Percentiles rank a stretch among this genome's conserved stretches.
These are phyloP conservation scores for Radopholus similis DNA, from an alignment of 1,140 invertebrate species.

Conservation along the genomic window DNA sequence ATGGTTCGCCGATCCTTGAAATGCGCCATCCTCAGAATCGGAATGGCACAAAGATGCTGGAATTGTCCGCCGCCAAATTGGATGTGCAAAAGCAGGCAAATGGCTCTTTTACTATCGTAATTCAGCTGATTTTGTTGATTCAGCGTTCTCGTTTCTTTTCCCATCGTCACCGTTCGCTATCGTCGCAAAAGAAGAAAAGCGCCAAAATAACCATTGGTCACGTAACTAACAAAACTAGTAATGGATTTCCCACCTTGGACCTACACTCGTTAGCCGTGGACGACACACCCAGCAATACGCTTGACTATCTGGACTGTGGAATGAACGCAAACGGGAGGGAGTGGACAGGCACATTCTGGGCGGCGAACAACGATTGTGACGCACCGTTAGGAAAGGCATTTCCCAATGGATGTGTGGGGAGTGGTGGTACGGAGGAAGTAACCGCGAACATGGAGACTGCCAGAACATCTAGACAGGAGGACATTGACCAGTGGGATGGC, in stretches of 20 bases:
- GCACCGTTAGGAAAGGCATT: background rate
- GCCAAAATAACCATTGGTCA: background rate
- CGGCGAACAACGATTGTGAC: background rate
- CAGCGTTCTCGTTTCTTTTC: too few relatives aligned
- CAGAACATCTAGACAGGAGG: constrained; percentile 1
- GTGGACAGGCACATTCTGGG: background rate
- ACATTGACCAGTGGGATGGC: constrained; percentile 1
- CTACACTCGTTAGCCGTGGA: background rate
- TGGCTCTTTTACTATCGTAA: too few relatives aligned
- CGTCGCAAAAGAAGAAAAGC: background rate
- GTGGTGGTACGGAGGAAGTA: background rate
- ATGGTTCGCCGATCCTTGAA: too few relatives aligned
- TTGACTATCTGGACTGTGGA: background rate
- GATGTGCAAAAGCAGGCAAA: too few relatives aligned
- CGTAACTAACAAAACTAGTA: too few relatives aligned
- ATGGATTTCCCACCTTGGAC: background rate
- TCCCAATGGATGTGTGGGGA: background rate
- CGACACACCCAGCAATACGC: background rate
- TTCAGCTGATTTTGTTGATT: too few relatives aligned
- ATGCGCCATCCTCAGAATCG: too few relatives aligned
- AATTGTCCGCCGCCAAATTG: too few relatives aligned
- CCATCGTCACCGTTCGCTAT: background rate
- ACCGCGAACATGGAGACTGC: background rate
- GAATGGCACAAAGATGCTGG: too few relatives aligned
- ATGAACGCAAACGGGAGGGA: background rate